Percentiles rank a stretch among this genome's conserved stretches.
Conservation (phyloP, 2,797 vertebrate species). For the Remorina albescens region DNA sequence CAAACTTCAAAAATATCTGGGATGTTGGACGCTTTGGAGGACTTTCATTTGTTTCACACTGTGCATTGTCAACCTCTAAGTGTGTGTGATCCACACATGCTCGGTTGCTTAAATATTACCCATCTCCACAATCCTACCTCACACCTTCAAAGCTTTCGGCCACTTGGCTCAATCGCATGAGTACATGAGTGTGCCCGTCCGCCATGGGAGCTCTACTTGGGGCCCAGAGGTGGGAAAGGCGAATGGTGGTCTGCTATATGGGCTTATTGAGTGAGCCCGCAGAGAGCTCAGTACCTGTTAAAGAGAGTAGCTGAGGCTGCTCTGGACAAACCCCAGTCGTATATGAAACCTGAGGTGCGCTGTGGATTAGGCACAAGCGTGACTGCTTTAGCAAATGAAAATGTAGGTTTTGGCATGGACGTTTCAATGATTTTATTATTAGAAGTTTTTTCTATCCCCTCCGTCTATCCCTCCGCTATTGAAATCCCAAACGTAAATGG, state of each 20-base stretch:
- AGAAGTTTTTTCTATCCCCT: constrained; percentile 78
- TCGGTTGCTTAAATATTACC: not conserved
- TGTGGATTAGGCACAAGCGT: constrained; percentile 89
- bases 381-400: constrained; percentile 90
- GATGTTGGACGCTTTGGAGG: not conserved
- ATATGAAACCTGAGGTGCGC: constrained; percentile 89
- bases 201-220: constrained; percentile 34
- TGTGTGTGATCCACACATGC: not conserved
- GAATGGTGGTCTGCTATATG: constrained; percentile 39
- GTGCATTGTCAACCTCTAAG: not conserved
- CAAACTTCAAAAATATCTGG: not conserved
- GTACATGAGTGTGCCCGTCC: constrained; percentile 11
- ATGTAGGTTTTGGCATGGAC: constrained; percentile 92
- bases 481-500: constrained; percentile 78
- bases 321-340: constrained; percentile 84
- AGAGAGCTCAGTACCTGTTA: constrained; percentile 86
- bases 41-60: not conserved
- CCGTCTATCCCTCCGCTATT: constrained; percentile 75
- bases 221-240: constrained; percentile 23
- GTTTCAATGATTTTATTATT: constrained; percentile 73
- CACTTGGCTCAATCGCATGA: constrained; percentile 23
- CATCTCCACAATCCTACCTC: constrained; percentile 10
- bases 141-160: not conserved
- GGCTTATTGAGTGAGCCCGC: constrained; percentile 70
- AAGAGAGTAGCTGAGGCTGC: constrained; percentile 68